Conservation (phyloP, 2,797 vertebrate genomes). For the Phalanger gymnotis region DNA sequence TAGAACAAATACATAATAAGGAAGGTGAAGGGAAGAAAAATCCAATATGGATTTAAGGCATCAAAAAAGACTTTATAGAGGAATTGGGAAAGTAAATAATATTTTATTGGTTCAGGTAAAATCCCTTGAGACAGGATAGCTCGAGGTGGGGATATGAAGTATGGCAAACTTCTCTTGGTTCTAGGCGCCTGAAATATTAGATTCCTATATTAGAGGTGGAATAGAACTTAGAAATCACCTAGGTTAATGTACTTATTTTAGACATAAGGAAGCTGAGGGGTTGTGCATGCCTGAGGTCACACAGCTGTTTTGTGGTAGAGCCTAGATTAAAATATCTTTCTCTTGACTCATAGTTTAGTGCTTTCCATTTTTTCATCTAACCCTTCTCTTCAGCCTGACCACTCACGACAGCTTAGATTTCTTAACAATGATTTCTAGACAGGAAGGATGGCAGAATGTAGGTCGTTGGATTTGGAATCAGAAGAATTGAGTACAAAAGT, state of each 20-base stretch:
- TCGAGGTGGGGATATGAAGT: neutral
- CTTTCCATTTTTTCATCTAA: neutral
- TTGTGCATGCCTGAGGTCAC: neutral
- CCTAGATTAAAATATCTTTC: neutral
- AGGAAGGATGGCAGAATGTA: neutral
- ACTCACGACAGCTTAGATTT: neutral
- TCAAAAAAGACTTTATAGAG: neutral
- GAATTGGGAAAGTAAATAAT: neutral
- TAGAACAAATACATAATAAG: neutral
- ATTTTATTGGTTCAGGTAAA: neutral
- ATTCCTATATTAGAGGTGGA: neutral
- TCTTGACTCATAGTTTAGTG: neutral
- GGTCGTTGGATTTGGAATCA: neutral
- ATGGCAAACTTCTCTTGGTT: neutral
- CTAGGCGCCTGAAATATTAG: neutral
- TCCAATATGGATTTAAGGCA: neutral
- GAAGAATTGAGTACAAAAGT: neutral
- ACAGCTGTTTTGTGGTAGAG: neutral
- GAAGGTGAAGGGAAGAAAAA: neutral
- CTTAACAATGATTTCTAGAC: neutral
- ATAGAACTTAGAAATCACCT: neutral
- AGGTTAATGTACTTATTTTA: neutral
- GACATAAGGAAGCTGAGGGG: neutral
- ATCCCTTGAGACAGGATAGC: neutral
- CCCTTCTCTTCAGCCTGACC: neutral